Conservation (phyloP, 2,797 vertebrate species). For the Hemibagrus guttatus region DNA sequence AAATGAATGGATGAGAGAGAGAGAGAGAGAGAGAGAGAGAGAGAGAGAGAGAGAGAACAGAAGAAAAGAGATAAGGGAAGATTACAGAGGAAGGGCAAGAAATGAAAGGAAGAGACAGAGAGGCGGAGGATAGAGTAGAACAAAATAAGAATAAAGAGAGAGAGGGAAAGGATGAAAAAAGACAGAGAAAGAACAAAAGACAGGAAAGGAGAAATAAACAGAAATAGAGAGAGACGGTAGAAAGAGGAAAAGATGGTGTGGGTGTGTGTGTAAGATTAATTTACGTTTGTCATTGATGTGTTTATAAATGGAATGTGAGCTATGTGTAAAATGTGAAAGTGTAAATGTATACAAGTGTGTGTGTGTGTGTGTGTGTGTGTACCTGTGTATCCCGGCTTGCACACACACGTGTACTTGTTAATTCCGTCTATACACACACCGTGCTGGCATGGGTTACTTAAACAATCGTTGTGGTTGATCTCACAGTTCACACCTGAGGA, state of each 20-base stretch:
- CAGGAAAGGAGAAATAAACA: too few relatives aligned
- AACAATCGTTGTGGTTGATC: slow-evolving; percentile 90
- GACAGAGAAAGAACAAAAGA: too few relatives aligned
- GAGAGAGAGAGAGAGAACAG: background rate
- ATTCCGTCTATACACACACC: slow-evolving; percentile 89
- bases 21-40: too few relatives aligned
- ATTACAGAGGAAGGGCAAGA: background rate
- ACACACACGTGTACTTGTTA: slow-evolving; percentile 88
- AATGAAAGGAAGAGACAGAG: background rate
- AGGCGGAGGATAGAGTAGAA: background rate
- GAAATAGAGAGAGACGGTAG: background rate
- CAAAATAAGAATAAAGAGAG: background rate
- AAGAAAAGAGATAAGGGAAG: background rate
- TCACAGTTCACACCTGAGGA: slow-evolving; percentile 88
- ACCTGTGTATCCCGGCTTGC: slow-evolving; percentile 91
- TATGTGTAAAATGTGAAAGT: slow-evolving; percentile 18
- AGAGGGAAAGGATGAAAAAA: background rate
- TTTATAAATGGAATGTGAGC: background rate
- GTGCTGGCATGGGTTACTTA: slow-evolving; percentile 84
- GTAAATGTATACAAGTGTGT: background rate
- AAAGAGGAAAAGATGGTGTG: background rate
- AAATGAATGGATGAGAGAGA: too few relatives aligned
- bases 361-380: slow-evolving; percentile 48
- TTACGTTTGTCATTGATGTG: background rate
- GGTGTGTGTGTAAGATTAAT: background rate